Evolutionary conservation across 1,140 invertebrate genomes (phyloP).

Genomic region (Radopholus similis): DNA sequence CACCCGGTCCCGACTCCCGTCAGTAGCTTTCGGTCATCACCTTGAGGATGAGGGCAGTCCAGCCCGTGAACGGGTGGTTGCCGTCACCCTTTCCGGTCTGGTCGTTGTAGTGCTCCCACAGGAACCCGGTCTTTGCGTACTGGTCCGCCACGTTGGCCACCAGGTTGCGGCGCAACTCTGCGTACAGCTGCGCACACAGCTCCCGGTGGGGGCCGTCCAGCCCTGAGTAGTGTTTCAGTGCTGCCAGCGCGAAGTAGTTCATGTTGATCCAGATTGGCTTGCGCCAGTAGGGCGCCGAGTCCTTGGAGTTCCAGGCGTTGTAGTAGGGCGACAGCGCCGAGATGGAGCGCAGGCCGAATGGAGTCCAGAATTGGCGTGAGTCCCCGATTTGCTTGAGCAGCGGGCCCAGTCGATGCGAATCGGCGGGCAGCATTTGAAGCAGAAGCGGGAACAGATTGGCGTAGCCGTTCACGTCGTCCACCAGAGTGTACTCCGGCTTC

Average conservation of each 20-base stretch:
- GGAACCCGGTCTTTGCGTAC: constrained; percentile 81
- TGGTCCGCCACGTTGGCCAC: constrained; percentile 80
- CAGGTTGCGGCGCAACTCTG: constrained; percentile 74
- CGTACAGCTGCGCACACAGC: constrained; percentile 71
- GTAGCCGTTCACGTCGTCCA: constrained; percentile 78
- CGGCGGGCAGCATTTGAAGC: constrained; percentile 72
- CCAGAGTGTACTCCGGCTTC: constrained; percentile 33
- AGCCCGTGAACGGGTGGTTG: constrained; percentile 10
- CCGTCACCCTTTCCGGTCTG: constrained; percentile 82
- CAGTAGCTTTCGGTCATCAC: constrained; percentile 8
- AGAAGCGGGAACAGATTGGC: constrained; percentile 83
- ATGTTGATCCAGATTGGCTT: constrained; percentile 96
- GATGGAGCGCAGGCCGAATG: constrained; percentile 83
- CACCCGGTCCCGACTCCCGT: no score
- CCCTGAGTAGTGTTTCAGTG: constrained; percentile 74
- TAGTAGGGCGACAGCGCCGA: constrained; percentile 81
- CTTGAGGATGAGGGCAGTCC: constrained; percentile 9
- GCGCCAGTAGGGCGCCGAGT: constrained; percentile 96
- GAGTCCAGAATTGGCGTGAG: constrained; percentile 76
- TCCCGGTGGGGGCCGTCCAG: constrained; percentile 71
- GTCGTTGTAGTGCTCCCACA: constrained; percentile 97
- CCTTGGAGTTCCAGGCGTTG: constrained; percentile 85
- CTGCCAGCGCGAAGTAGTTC: constrained; percentile 83
- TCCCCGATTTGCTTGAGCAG: constrained; percentile 76
- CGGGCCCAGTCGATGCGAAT: constrained; percentile 75